Base-by-base conservation (phyloP, 30 jellyfish, hydroid and myxozoan species). In the Mastigias papua region DNA sequence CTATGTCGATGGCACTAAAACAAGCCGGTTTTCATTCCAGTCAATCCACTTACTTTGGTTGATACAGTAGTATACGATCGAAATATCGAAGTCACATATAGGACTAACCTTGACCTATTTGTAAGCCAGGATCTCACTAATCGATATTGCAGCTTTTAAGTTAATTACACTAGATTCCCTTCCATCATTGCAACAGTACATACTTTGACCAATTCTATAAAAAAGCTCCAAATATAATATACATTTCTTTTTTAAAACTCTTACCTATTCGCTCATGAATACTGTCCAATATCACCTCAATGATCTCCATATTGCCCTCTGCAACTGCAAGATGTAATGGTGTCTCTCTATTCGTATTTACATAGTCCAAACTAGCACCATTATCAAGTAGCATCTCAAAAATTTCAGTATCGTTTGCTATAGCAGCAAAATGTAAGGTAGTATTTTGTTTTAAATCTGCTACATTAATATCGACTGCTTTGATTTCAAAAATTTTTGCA, bases 261-360 rank as follows among this genome's bases (percentile, higher is more conserved):
- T 67, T 67, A 73, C 85, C 85, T 17, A 34, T 34, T 46, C 62
- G 35, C 7, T 33, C 49, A 34, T 73, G 16, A 48, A 27, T 30
- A 29, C 64, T 69, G 11, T 20, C 37, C 37, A 46, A 46, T 46
- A 20, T 62, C 69, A 78, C 5, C 65, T 57, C 70, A 5, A 78
- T 15, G 26, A 78, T 68, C 30, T 62, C 76, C 0, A 10, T 25
- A 61, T 60, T 78, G 21, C 22, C 61, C 34, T 58, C 89, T 23
- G 72, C 89, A 22, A 69, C 79, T 1, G 89, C 89, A 58, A 78
- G 89, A 60, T 78, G 89, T 34, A 78, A 30, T 60, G 77, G 76
- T 16, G 89, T 58, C 89, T 78, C 89, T 2, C 89, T 80, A 57
- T 61, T 26, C 15, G 69, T 22, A 34, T 78, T 78, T 10, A 62